Conservation (phyloP, 1,140 invertebrate species). For the Neodiprion fabricii region DNA sequence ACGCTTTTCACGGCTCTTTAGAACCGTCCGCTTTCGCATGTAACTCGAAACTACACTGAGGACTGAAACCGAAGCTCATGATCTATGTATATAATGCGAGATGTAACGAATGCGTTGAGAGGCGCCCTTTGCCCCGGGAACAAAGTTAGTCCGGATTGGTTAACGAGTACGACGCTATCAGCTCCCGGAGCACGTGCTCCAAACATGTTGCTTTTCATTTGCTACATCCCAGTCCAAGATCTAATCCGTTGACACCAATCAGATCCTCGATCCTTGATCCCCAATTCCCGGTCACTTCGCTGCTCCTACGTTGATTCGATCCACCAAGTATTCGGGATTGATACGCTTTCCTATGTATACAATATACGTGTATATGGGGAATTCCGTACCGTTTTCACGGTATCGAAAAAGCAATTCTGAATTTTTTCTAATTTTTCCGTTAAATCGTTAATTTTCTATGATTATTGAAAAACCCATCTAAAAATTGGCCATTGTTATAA, state of each 20-base stretch:
- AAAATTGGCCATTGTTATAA: too few relatives aligned
- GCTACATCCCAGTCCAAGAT: background rate
- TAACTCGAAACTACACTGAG: conserved; percentile 4
- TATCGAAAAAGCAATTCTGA: too few relatives aligned
- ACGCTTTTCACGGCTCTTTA: background rate
- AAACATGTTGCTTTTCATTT: conserved; percentile 41
- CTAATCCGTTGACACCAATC: background rate
- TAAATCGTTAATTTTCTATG: too few relatives aligned
- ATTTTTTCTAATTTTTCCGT: too few relatives aligned
- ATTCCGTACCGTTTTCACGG: too few relatives aligned
- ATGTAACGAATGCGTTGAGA: conserved; percentile 21
- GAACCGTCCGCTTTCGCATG: background rate
- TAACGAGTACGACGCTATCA: conserved; percentile 42
- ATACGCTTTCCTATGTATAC: too few relatives aligned
- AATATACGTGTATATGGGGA: too few relatives aligned
- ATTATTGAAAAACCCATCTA: too few relatives aligned
- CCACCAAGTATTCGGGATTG: too few relatives aligned
- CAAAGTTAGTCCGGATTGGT: conserved; percentile 47
- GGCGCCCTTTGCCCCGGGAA: conserved; percentile 53
- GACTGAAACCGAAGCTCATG: background rate
- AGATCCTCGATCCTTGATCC: conserved; percentile 7
- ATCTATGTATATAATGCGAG: background rate
- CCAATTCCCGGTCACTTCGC: background rate
- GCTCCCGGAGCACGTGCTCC: conserved; percentile 46
- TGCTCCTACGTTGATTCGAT: too few relatives aligned